Evolutionary conservation across 2,888 invertebrate genomes (phyloP), one percentile per base, ranked within the genome.

Genomic region (Trisateles emortualis): DNA sequence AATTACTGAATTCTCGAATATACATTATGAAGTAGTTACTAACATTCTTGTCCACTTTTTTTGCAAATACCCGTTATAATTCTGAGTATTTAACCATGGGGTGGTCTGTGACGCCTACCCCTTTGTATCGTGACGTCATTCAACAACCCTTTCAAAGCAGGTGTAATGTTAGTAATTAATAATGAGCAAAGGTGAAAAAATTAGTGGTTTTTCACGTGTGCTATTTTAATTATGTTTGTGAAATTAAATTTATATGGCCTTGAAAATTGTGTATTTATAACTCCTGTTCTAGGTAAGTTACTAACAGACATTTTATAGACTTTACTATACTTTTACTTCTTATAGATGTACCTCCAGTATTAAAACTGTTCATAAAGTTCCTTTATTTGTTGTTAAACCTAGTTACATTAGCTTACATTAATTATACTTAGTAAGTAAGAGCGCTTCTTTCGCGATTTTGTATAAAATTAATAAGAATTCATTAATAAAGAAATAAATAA

Each of bases 61-160:
- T 43, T 16, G 11, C 9, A 48, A 16, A 57, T 64, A 43, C 35
- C 38, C 10, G 36, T 35, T 19, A 29, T 62, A 52, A 62, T 66
- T 43, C 47, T 52, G 57, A 61, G 43, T 54, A 39, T 45, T 59
- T 54, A 32, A 47, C 49, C 36, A 8, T 10, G 22, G 59, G 52
- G 35, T 54, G 19, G 40, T 10, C 53, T 30, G 43, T 39, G 43
- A 45, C 43, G 50, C 30, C 30, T 40, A 11, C 11, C n/a, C 29
- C 5, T 26, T 35, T 2, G 22, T 9, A 19, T 22, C 0, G 10
- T 62, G 51, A 62, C 46, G 64, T 58, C 38, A 49, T 49, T 3
- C 32, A 11, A 35, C 42, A 43, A 53, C 45, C 58, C 62, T 52
- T 44, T n/a, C 5, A 3, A 9, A 26, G 14, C 4, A 2, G 14